Conservation (phyloP, 2,888 invertebrate genomes). For the Drosophila ezoana region DNA sequence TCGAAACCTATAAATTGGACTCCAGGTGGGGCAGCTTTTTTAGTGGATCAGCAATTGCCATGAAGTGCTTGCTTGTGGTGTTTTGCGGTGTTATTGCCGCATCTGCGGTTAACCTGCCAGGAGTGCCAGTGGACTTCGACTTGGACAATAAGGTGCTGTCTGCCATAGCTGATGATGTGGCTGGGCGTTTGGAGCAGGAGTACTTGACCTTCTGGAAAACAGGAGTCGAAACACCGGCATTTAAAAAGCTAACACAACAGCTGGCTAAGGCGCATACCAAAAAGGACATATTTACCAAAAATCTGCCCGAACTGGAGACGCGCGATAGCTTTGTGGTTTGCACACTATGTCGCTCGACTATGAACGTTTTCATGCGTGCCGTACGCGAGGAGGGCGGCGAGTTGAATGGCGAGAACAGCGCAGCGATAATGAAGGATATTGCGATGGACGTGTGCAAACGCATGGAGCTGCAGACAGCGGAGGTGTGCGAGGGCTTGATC, state of each 20-base stretch:
- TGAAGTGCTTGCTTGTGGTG: conserved; percentile 61
- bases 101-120: conserved; percentile 67
- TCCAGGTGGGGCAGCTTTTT: conserved; percentile 10
- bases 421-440: conserved; percentile 81
- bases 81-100: conserved; percentile 42
- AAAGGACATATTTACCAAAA: conserved; percentile 72
- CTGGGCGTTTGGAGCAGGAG: conserved; percentile 71
- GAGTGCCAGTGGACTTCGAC: conserved; percentile 64
- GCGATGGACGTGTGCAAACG: conserved; percentile 86
- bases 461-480: conserved; percentile 86
- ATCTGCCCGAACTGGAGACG: conserved; percentile 64
- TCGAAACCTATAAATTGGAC: conserved; percentile 61
- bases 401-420: conserved; percentile 72
- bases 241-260: conserved; percentile 67
- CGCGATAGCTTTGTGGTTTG: conserved; percentile 76
- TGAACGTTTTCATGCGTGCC: conserved; percentile 74
- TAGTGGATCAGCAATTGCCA: conserved; percentile 39
- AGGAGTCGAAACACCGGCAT: conserved; percentile 69
- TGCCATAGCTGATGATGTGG: conserved; percentile 72
- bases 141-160: conserved; percentile 70
- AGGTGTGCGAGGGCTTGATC: conserved; percentile 88
- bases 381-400: conserved; percentile 86
- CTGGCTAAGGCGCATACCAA: conserved; percentile 76
- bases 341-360: conserved; percentile 75
- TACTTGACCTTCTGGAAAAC: conserved; percentile 73